Percentiles rank a stretch among this genome's conserved stretches.
Conservation (phyloP, 2,888 invertebrate genomes). For the Orthonevra nobilis region DNA sequence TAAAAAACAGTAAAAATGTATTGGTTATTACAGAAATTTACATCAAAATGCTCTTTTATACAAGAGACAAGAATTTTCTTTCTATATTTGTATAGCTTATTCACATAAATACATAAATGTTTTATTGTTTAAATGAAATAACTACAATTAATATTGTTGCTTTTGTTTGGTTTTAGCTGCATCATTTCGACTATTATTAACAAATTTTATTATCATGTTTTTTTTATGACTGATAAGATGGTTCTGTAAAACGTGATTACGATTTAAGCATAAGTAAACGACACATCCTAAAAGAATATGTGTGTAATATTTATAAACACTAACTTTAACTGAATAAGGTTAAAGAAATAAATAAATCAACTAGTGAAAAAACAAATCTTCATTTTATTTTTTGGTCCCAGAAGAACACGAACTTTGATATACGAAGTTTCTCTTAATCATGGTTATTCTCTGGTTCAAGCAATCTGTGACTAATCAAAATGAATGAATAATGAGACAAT, state of each 20-base stretch:
- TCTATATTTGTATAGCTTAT: constrained; percentile 1
- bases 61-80: not conserved
- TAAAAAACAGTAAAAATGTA: constrained; percentile 21
- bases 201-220: constrained; percentile 20
- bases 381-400: no score
- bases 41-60: constrained; percentile 4
- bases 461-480: no score
- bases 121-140: no score
- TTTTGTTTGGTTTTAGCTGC: constrained; percentile 13
- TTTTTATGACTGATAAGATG: constrained; percentile 55
- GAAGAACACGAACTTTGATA: no score
- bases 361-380: no score
- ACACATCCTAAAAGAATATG: constrained; percentile 53
- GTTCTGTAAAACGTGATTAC: constrained; percentile 54
- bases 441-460: no score
- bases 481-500: no score
- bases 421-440: no score
- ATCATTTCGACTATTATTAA: no score
- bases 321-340: constrained; percentile 63
- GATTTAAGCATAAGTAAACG: constrained; percentile 37
- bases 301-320: constrained; percentile 58
- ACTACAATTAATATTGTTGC: no score
- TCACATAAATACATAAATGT: no score
- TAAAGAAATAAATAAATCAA: constrained; percentile 32
- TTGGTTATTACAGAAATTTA: constrained; percentile 15